Evolutionary conservation across 2,113 vertebrate genomes (phyloP).

Genomic region (Equus quagga): DNA sequence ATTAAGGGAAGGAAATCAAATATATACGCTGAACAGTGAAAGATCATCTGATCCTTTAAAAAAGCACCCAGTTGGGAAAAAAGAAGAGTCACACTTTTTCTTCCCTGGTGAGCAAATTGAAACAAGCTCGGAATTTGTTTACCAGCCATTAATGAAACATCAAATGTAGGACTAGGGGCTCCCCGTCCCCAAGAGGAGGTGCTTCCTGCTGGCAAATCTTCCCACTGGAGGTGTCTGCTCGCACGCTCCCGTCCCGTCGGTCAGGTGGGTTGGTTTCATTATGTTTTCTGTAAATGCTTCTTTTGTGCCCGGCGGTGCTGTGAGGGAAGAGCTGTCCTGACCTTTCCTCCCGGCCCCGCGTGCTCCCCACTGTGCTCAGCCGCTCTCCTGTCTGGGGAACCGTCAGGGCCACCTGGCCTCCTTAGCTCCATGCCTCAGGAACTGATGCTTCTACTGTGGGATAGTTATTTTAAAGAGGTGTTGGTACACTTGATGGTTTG

Average conservation of each 20-base stretch:
- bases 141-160: neutral
- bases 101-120: slow-evolving; percentile 72
- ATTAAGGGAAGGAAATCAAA: slow-evolving; percentile 76
- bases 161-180: neutral
- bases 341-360: neutral
- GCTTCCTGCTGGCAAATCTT: neutral
- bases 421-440: neutral
- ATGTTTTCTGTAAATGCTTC: fast-evolving
- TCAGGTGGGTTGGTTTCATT: neutral
- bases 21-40: slow-evolving; percentile 66
- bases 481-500: neutral
- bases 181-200: neutral
- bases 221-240: fast-evolving
- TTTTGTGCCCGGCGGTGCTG: neutral
- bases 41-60: slow-evolving; percentile 52
- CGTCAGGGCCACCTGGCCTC: neutral
- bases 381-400: neutral
- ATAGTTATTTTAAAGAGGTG: slow-evolving; percentile 57
- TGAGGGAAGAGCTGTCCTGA: neutral
- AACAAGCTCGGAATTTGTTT: slow-evolving; percentile 71
- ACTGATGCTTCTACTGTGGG: neutral
- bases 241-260: fast-evolving
- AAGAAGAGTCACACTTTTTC: slow-evolving; percentile 64
- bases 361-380: fast-evolving
- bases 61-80: slow-evolving; percentile 74